Base-by-base conservation (phyloP, 2,797 vertebrate species). In the Sitta carolinensis region DNA sequence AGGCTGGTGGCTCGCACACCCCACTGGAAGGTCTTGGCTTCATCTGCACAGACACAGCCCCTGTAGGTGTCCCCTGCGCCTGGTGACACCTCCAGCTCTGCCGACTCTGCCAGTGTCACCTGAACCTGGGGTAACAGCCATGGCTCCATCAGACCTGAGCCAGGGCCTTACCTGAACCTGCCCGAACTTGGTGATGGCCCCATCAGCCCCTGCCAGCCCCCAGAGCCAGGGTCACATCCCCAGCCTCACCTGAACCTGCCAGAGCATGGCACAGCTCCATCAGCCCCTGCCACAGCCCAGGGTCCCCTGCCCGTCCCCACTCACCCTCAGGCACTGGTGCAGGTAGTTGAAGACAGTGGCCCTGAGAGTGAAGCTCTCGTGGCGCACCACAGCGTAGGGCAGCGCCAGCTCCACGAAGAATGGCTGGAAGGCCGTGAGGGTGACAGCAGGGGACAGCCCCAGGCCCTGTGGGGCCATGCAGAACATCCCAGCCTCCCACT, bases 261-360 rank as follows among this genome's bases (percentile, higher is more conserved):
- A 10, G 42, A 30, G n/a, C 42, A 18, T 0, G 5, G 42, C 42
- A 73, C 52, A 29, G 52, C 69, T 25, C 27, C 43, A 5, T 22
- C 32, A 21, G 62, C 52, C 51, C 40, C 43, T n/a, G 55, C 16
- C 48, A 10, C 5, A 0, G 9, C 40, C 47, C 38, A 1, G 8
- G 34, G 16, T 12, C 23, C 51, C 68, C 52, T 18, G 27, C 52
- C 54, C 3, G 1, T 23, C 40, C 52, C 32, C 4, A 0, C 94
- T 97, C 93, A 99, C 98, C 98, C 96, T 94, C 38, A 98, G 98
- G 93, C 98, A 98, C 34, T 97, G 95, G 83, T 79, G 94, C 70
- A 98, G 98, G 75, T 98, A 98, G 97, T 98, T 99, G 97, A 98
- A 99, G 93, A 99, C 95, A 0, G 98, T 98, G 84, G 98, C 98